A percentile compares a stretch with the other conserved stretches of the same genome.
Conservation (phyloP, 2,797 vertebrate genomes). For the Aplochiton taeniatus region DNA sequence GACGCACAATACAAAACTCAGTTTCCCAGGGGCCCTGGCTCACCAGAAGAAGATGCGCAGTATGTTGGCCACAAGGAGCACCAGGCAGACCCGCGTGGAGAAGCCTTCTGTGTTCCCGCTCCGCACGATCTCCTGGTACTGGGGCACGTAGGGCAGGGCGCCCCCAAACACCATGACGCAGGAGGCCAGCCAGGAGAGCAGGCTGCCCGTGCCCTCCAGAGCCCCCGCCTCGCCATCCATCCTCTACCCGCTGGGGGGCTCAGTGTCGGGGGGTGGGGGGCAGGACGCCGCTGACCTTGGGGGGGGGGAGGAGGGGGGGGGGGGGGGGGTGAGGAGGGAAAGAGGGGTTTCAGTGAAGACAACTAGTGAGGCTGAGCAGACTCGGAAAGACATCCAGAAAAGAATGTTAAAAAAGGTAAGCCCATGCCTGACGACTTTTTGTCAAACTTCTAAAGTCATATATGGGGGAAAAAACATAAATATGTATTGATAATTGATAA, state of each 20-base stretch:
- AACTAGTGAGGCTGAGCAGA: too few species aligned
- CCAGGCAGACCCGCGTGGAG: slow-evolving; percentile 81
- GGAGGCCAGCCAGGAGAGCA: slow-evolving; percentile 77
- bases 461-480: too few species aligned
- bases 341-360: too few species aligned
- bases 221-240: slow-evolving; percentile 70
- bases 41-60: slow-evolving; percentile 85
- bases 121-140: slow-evolving; percentile 81
- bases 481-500: too few species aligned
- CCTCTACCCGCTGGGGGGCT: slow-evolving; percentile 2
- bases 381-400: too few species aligned
- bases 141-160: slow-evolving; percentile 78
- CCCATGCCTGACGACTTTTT: too few species aligned
- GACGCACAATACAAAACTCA: background rate
- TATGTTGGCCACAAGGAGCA: slow-evolving; percentile 83
- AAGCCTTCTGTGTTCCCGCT: slow-evolving; percentile 78
- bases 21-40: slow-evolving; percentile 35
- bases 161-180: slow-evolving; percentile 81
- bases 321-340: background rate
- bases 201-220: slow-evolving; percentile 60
- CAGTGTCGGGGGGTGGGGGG: slow-evolving; percentile 11
- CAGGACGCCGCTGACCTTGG: background rate
- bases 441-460: too few species aligned
- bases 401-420: too few species aligned
- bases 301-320: background rate